Evolutionary conservation across 2,888 invertebrate genomes (phyloP), one percentile per base, ranked within the genome.

Genomic region (Cantharis nigra): DNA sequence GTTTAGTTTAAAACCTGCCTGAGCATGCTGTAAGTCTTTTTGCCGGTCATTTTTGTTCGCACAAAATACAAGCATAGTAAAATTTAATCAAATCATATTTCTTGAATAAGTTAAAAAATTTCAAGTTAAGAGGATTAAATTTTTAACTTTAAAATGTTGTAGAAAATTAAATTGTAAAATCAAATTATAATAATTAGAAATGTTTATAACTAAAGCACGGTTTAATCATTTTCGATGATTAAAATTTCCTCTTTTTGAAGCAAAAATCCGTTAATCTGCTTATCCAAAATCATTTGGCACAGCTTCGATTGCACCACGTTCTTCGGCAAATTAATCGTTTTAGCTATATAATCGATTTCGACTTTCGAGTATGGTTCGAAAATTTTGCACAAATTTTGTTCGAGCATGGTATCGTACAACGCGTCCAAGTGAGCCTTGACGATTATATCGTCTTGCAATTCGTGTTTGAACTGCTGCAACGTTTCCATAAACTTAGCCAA

Each of bases 281-380:
- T 97, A 89, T 99, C 99, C 88, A 99, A 91, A 87, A 99, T 99
- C 99, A 99, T 99, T 90, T 99, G 99, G 71, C 99, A 99, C 77
- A 99, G 90, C 90, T 99, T 99, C 90, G 98, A 98, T 89, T 99
- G 99, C 72, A 99, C 99, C 90, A 95, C 93, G 69, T 94, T 90
- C 92, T 96, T 94, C 11, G 97, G 95, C 79, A 98, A 91, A 84
- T 96, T 95, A 89, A 98, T 98, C 84, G 95, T 93, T 83, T 94
- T 94, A 26, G 98, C 97, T 83, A 98, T 95, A 89, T 97, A 97
- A 80, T 96, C 93, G 9, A 95, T 95, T 92, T 99, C 97, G 0
- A 99, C 99, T 85, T 96, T 92, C 82, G 98, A 98, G 89, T 98
- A 99, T 1, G 99, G 99, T 89, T 99, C 99, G 81, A 99, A 99